Conservation (phyloP, 2,113 vertebrate species). For the Corythornis vintsioides region DNA sequence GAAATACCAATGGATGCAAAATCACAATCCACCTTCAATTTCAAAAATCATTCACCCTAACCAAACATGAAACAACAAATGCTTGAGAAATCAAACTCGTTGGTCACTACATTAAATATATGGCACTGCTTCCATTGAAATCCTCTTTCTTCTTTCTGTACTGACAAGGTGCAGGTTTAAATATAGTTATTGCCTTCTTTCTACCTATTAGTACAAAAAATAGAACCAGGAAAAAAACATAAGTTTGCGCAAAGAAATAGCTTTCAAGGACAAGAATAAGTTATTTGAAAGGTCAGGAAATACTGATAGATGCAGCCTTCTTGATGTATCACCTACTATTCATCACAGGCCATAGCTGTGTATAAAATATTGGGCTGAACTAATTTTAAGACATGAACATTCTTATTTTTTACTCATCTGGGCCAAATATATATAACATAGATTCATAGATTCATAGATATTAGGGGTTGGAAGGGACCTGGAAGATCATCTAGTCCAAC, state of each 20-base stretch:
- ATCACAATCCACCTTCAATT: background rate
- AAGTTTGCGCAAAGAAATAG: background rate
- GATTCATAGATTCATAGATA: no score
- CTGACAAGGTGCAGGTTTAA: background rate
- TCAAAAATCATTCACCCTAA: background rate
- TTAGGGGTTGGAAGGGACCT: no score
- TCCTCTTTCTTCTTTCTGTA: background rate
- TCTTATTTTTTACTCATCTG: background rate
- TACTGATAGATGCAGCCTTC: background rate
- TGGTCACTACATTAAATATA: background rate
- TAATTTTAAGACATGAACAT: background rate
- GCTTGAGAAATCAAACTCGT: background rate
- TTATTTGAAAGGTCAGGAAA: background rate
- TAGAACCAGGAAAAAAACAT: background rate
- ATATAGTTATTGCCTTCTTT: background rate
- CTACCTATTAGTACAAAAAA: background rate
- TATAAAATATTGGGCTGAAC: background rate
- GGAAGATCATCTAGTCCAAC: no score
- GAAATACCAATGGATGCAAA: conserved; percentile 6
- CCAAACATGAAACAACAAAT: background rate
- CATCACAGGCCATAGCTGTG: background rate
- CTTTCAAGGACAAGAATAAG: background rate
- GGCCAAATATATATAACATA: background rate
- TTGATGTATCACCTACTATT: background rate
- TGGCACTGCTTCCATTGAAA: background rate